Evolutionary conservation across 1,140 invertebrate species (phyloP).

Genomic region (Ganaspis sp.): DNA sequence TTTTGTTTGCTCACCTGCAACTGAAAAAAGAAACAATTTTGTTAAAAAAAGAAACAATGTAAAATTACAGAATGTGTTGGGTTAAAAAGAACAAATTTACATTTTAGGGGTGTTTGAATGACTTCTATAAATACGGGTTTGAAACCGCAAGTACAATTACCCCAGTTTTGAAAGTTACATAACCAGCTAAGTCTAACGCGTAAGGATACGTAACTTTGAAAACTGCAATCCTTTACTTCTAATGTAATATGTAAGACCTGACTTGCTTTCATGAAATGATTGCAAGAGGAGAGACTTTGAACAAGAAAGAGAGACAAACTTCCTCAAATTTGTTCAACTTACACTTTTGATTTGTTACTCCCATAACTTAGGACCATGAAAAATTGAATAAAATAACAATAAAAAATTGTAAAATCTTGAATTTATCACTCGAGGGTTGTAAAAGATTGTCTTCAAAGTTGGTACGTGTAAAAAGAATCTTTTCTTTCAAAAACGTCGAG

Average conservation of each 20-base stretch:
- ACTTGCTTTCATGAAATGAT: neutral
- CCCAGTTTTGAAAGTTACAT: constrained; percentile 20
- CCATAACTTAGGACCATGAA: no score
- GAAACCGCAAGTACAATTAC: neutral
- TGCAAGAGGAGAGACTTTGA: neutral
- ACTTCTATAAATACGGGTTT: neutral
- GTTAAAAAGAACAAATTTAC: no score
- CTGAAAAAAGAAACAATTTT: neutral
- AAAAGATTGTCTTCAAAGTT: no score
- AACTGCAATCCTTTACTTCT: constrained; percentile 14
- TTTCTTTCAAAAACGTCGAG: no score
- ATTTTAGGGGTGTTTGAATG: neutral
- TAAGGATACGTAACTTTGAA: constrained; percentile 12
- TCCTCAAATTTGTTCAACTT: neutral
- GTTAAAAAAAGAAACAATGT: neutral
- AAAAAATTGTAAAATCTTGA: no score
- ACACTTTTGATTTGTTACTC: neutral
- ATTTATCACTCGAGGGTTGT: no score
- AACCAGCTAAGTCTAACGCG: neutral
- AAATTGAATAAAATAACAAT: no score
- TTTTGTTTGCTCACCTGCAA: neutral
- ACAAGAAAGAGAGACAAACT: neutral
- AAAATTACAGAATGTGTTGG: neutral
- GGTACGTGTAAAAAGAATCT: no score
- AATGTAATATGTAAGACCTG: constrained; percentile 4